These are phyloP conservation scores for Vollenhovia emeryi DNA, from an alignment of 1,140 invertebrate genomes.

Conservation along the genomic window DNA sequence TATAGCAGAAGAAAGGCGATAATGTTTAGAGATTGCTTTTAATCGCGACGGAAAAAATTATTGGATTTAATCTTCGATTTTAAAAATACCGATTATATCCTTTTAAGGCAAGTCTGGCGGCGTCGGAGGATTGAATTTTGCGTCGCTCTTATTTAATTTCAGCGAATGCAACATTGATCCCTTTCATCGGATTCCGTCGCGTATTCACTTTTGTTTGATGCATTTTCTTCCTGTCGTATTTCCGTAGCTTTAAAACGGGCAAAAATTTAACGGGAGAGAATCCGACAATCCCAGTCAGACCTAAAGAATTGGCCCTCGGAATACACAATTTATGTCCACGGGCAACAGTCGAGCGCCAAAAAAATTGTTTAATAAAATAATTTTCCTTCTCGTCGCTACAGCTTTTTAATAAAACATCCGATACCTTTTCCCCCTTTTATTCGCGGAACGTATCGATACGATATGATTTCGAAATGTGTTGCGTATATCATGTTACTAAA, in stretches of 20 bases:
- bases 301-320: slow-evolving; percentile 6
- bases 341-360: too few relatives aligned
- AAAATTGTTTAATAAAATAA: too few relatives aligned
- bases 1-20: background rate
- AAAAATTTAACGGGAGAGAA: background rate
- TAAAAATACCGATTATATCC: background rate
- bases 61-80: background rate
- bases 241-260: background rate
- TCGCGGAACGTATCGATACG: background rate
- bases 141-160: slow-evolving; percentile 8
- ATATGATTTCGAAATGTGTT: background rate
- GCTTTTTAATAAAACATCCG: background rate
- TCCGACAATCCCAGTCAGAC: background rate
- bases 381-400: background rate
- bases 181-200: background rate
- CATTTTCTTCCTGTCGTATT: background rate
- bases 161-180: background rate
- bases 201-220: background rate
- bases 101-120: background rate
- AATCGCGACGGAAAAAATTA: background rate
- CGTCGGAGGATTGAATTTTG: background rate
- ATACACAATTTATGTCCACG: background rate
- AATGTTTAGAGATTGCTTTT: background rate
- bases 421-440: background rate
- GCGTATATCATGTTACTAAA: background rate